Evolutionary conservation across 2,113 vertebrate genomes (phyloP), one percentile per base, ranked within the genome.

Genomic region (Oostethus manadensis): DNA sequence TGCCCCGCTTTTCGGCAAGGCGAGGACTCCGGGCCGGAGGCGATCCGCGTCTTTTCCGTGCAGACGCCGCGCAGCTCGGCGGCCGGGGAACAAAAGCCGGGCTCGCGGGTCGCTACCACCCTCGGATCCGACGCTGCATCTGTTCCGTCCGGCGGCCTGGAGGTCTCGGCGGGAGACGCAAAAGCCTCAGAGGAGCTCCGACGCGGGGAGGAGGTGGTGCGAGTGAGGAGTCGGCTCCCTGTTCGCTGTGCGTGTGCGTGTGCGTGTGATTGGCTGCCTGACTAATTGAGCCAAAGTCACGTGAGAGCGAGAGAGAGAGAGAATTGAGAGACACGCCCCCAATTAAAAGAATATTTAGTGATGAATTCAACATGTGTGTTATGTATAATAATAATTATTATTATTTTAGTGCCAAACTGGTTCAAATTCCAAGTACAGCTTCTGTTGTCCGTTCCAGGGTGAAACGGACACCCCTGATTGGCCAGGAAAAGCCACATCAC

Each of bases 231-330:
- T 53, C 47, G 64, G 51, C 58, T 68, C 71, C 64, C 13, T 49
- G 29, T 57, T 50, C 15, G 49, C 53, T 62, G 53, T 23, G 54
- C 64, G 58, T 17, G 45, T 17, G 45, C 9, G 45, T 64, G 56
- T 38, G 51, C 61, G 56, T 23, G 9, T 21, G 49, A 61, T 17
- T 5, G 22, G 10, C 43, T 67, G 79, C 74, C 79, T 64, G 77
- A 81, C 80, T 76, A 75, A 85, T 77, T 83, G 74, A 81, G 86
- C 88, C 78, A 82, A 78, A 50, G 85, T 90, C 88, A 88, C 84
- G 69, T 80, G 79, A 86, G 71, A 22, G 48, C 15, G 48, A 49
- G 46, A 21, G 46, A 48, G 46, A 11, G 46, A 46, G 45, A 18
- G 45, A 46, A n/a, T n/a, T n/a, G 45, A 46, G 45, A 18, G 45